phyloP scores from a whole-genome alignment of 2,888 invertebrate species.

The Theretra japonica region DNA sequence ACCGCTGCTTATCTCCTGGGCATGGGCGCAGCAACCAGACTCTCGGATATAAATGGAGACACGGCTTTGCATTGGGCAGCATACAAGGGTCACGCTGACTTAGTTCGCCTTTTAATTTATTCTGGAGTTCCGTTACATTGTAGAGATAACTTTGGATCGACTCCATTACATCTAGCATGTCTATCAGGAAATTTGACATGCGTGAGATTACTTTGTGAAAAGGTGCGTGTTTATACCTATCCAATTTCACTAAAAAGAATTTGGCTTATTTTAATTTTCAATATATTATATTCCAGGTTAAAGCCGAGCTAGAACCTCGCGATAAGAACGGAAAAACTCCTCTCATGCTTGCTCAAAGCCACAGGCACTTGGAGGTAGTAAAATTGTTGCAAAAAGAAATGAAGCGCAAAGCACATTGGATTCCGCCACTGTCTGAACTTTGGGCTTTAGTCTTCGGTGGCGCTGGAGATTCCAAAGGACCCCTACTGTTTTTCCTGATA shows the following conservation, averaged over 20 bases:
- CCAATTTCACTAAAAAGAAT: not conserved
- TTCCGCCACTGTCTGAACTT: constrained; percentile 94
- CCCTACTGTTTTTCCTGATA: constrained; percentile 92
- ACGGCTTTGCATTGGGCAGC: constrained; percentile 97
- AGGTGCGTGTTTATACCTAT: constrained; percentile 79
- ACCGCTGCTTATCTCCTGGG: constrained; percentile 95
- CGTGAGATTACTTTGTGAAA: constrained; percentile 94
- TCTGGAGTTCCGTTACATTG: constrained; percentile 95
- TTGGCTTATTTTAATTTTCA: not conserved
- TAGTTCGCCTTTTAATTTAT: constrained; percentile 94
- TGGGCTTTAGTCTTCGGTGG: constrained; percentile 96
- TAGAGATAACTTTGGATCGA: constrained; percentile 96
- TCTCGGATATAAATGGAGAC: constrained; percentile 96
- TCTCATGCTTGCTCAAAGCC: constrained; percentile 94
- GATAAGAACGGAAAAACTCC: constrained; percentile 98
- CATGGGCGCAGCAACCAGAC: constrained; percentile 93
- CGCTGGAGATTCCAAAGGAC: constrained; percentile 95
- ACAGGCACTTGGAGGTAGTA: constrained; percentile 93
- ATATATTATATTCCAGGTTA: constrained; percentile 84
- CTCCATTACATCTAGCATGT: constrained; percentile 95
- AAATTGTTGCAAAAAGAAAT: constrained; percentile 92
- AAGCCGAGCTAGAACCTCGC: constrained; percentile 92
- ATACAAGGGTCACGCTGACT: constrained; percentile 95
- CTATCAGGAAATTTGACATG: constrained; percentile 94
- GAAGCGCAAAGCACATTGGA: constrained; percentile 92